phyloP scores from a whole-genome alignment of 2,797 vertebrate genomes.

The Graptemys geographica region DNA sequence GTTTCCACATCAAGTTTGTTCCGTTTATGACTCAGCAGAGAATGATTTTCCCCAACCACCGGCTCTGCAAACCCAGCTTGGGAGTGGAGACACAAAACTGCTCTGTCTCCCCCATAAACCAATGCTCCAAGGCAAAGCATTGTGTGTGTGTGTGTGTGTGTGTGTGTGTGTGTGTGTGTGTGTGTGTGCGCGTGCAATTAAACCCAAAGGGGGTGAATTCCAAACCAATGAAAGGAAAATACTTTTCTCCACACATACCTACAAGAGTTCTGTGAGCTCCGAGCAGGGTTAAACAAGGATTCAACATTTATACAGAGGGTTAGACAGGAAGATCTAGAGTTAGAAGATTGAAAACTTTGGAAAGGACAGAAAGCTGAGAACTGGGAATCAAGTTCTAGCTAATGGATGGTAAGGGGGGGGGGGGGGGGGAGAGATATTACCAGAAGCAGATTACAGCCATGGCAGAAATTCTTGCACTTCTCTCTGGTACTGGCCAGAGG shows the following conservation, averaged over 20 bases:
- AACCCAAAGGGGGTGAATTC: neutral
- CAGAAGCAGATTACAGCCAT: neutral
- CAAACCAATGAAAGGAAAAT: neutral
- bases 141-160: too few relatives aligned
- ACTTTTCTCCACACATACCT: neutral
- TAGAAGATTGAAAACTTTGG: neutral
- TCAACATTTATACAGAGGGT: neutral
- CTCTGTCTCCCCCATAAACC: neutral
- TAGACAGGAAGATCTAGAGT: neutral
- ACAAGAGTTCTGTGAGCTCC: neutral
- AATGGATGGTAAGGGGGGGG: too few relatives aligned
- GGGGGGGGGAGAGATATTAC: too few relatives aligned
- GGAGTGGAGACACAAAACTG: neutral
- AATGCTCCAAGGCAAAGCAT: neutral
- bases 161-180: too few relatives aligned
- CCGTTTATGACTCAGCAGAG: constrained; percentile 52
- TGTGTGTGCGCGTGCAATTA: neutral
- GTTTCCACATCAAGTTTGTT: constrained; percentile 33
- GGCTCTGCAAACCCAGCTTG: neutral
- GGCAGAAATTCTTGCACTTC: neutral
- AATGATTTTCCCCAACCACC: fast-evolving
- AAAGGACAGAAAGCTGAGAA: neutral
- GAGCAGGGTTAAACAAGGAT: neutral
- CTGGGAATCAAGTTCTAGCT: neutral
- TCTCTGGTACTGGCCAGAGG: neutral